Base-by-base conservation (phyloP, 2,797 vertebrate genomes). In the Salarias fasciatus region DNA sequence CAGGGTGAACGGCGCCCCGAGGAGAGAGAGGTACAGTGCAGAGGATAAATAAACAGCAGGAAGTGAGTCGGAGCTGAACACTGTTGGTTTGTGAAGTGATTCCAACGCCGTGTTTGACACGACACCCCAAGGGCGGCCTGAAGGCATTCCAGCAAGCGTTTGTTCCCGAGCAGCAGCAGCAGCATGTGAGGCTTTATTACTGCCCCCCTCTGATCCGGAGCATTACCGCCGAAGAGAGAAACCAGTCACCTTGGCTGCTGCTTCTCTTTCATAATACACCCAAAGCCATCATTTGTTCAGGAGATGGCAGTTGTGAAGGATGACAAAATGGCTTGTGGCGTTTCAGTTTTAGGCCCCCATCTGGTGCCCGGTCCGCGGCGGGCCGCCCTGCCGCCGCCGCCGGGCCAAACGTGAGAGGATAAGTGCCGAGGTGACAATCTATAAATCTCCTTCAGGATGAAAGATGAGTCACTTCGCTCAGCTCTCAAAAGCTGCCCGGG, bases 361-460 rank as follows among this genome's bases (percentile, higher is more conserved):
- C 94, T 96, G 95, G 91, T 93, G 91, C 89, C 90, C 90, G 91
- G 89, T 85, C 87, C 87, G 88, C 75, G 55, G 93, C 93, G 91
- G 94, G 88, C 85, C 89, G 94, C 93, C 91, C 91, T 89, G 88
- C 85, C 89, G 94, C 93, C 91, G 91, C 89, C 89, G 93, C 91
- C 92, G 92, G 89, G 78, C 13, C 18, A 62, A 68, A 83, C 10
- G 28, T 3, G 24, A 47, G 35, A 56, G 37, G 56, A 79, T 79
- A 82, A 78, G 59, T 54, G 68, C 60, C 77, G 75, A 79, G 56
- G 63, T 75, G 74, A 80, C 75, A 83, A 75, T 81, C 67, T 71
- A 87, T 86, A 80, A 83, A 86, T 86, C 79, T 77, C 60, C 47
- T 67, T 73, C 70, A 63, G 44, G 59, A 63, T 85, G 79, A 88